Base-by-base conservation (phyloP, 1,140 invertebrate species). In the Steinernema khuongi region DNA sequence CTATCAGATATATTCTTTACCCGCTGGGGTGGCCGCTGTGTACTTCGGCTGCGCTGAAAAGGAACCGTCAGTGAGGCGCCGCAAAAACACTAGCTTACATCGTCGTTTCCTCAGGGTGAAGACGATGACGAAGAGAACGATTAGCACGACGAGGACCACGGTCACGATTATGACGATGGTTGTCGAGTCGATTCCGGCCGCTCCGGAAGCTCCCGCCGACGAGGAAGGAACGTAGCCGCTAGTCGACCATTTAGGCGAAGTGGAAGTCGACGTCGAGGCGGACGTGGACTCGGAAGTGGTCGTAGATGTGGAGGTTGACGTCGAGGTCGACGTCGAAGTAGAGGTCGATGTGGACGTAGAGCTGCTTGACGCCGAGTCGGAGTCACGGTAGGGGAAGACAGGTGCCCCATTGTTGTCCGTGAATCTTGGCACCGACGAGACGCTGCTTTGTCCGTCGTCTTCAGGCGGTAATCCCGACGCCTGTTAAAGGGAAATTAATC, bases 1-100 rank as follows among this genome's bases (percentile, higher is more conserved):
- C n/a, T 41, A 41, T 60, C 26, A 60, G 50, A 60, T 60, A 22
- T 60, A 60, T 60, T 60, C 50, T 60, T 60, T 60, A 60, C 50
- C 50, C 50, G 50, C 50, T n/a, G 50, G 50, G 26, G 50, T 60
- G 19, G 50, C 50, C 4, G 50, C 50, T 4, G 50, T 60, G 50
- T 60, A 60, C 22, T 60, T 60, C 7, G 50, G 50, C 19, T 60
- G 7, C 50, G 50, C 50, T 60, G 50, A 60, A 60, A 60, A 4
- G 50, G 26, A 22, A 22, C 50, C 7, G n/a, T 41, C 36, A 11
- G n/a, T 41, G 7, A 41, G 36, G n/a, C 7, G n/a, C n/a, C n/a
- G 7, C 7, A 41, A 41, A 11, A 22, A 60, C 4, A 7, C 50
- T 11, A 7, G 19, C 50, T 60, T 60, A 60, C 50, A 60, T 7